Evolutionary conservation across 2,797 vertebrate species (phyloP), one percentile per base, ranked within the genome.

Genomic region (Eptatretus atami): DNA sequence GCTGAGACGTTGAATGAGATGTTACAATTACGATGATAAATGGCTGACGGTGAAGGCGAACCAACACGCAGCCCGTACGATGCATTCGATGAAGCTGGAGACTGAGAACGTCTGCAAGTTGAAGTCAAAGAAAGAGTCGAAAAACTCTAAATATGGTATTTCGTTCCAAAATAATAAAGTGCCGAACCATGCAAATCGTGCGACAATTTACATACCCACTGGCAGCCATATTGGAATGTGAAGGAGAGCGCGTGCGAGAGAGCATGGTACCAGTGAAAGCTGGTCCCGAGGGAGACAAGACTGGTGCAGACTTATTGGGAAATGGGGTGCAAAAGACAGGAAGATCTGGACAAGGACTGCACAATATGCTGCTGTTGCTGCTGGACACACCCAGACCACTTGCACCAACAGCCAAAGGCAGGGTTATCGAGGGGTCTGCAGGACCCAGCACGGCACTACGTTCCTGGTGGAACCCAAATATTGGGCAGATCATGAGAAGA

Each of bases 41-140:
- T 82, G 65, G 81, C 73, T 65, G 77, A 81, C 69, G 75, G 79
- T 68, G 77, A 76, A n/a, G 84, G 86, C 15, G 80, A 71, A 74
- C 81, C 92, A 77, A 95, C 94, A 15, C 87, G 82, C 65, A 84
- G 77, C 24, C 77, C 77, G 11, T 82, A 82, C 1, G 85, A 81
- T 70, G 90, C 85, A 12, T 84, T 86, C 9, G 88, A 86, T 0
- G 80, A 78, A 2, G 86, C 92, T 72, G 86, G 78, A 57, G 87
- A 84, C 15, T 88, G 90, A 13, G 90, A 90, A 67, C 95, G 82
- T n/a, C 86, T 83, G 12, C 90, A 86, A 66, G 87, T 96, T 74
- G 24, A 66, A 71, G 63, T 25, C 3, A 44, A 63, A 65, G 67
- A 15, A 60, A 24, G 19, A 19, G 15, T 24, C 55, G 5, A n/a